A percentile compares a stretch with the other conserved stretches of the same genome.
Evolutionary conservation across 2,797 vertebrate genomes (phyloP).

Genomic region (Pangasius mekongensis): DNA sequence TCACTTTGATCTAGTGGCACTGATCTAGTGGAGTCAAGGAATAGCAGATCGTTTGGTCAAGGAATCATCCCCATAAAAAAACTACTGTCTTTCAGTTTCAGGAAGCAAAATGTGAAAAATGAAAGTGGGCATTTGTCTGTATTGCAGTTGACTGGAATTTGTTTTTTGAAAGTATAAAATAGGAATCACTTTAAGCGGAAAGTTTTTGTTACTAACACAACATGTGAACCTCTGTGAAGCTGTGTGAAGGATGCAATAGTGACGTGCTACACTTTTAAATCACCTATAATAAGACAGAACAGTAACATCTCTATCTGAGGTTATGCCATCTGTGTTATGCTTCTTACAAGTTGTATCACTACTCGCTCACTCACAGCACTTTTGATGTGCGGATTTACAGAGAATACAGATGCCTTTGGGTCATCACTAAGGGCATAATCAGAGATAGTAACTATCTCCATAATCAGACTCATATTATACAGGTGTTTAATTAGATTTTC

Average conservation of each 20-base stretch:
- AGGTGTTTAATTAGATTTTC: neutral
- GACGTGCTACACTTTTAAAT: neutral
- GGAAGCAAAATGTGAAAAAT: neutral
- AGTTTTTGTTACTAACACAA: neutral
- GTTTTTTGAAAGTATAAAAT: neutral
- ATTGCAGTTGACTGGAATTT: neutral
- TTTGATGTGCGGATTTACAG: neutral
- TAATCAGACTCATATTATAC: neutral
- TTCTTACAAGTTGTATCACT: neutral
- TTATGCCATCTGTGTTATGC: neutral
- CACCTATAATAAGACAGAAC: neutral
- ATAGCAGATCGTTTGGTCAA: neutral
- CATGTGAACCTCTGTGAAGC: neutral
- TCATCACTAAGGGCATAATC: neutral
- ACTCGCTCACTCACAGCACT: neutral
- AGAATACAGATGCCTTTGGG: constrained; percentile 7
- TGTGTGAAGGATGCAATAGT: neutral
- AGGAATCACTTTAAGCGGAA: neutral
- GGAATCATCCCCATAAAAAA: neutral
- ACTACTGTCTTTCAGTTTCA: neutral
- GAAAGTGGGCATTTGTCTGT: neutral
- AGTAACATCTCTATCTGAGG: neutral
- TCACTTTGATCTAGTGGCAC: constrained; percentile 32
- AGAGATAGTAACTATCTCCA: neutral
- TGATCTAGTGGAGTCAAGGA: neutral